These are phyloP conservation scores for Varanus salvator DNA, from an alignment of 2,113 vertebrate genomes.

Conservation along the genomic window DNA sequence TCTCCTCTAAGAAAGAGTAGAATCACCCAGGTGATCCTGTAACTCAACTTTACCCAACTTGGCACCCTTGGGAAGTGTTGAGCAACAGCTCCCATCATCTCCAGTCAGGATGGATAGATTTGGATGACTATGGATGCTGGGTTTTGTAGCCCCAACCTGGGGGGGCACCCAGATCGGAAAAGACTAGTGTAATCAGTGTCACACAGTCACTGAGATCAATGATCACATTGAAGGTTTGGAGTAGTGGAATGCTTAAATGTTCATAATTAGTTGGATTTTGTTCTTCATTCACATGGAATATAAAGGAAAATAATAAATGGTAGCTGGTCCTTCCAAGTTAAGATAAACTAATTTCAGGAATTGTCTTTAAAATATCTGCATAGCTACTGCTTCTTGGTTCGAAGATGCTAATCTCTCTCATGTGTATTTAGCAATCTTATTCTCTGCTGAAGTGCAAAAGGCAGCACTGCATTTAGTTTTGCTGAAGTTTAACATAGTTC, in stretches of 20 bases:
- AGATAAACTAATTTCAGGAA: neutral
- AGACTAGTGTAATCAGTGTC: neutral
- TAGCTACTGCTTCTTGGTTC: neutral
- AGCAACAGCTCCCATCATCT: too few relatives aligned
- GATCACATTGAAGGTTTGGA: neutral
- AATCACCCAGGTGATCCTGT: neutral
- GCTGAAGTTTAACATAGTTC: neutral
- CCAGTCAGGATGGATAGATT: too few relatives aligned
- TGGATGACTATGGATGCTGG: too few relatives aligned
- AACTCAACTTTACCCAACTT: too few relatives aligned
- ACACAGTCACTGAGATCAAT: neutral
- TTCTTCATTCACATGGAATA: neutral
- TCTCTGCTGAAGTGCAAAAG: slow-evolving; percentile 9
- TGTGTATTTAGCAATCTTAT: neutral
- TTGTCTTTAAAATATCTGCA: neutral
- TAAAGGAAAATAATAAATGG: neutral
- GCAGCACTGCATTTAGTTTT: neutral
- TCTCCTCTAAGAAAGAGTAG: neutral
- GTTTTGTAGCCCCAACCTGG: too few relatives aligned
- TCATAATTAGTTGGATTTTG: neutral
- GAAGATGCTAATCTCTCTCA: neutral
- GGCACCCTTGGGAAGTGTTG: too few relatives aligned
- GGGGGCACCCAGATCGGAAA: too few relatives aligned
- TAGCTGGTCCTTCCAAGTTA: neutral
- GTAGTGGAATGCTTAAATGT: neutral